Base-by-base conservation (phyloP, 1,140 invertebrate genomes). In the Cheumatopsyche charites region DNA sequence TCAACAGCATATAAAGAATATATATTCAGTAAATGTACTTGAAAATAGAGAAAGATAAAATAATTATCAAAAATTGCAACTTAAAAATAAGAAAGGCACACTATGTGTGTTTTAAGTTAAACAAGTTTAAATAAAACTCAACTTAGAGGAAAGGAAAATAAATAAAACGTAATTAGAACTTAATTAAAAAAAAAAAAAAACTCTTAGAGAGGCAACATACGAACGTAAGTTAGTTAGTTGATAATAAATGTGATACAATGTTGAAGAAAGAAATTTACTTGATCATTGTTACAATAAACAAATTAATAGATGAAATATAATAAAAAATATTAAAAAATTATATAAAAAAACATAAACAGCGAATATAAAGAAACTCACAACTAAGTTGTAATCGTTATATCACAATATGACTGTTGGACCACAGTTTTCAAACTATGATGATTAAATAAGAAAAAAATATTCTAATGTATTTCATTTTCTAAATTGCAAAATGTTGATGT, bases 271-370 rank as follows among this genome's bases (percentile, higher is more conserved):
- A 17, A 17, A 52, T 52, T 6, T 47, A 17, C 45, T 6, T 13
- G 13, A 47, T 47, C 13, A 47, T 47, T 47, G 4, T 4, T 36
- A 58, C 17, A 58, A 58, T 58, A 58, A 58, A 13, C 21, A 58
- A 58, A 25, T 58, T 58, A 23, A 58, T 26, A 26, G 11, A 26
- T 58, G 23, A 7, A 25, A 25, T 58, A 19, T 19, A 23, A 58
- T 58, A 58, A 58, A 58, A 36, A 58, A 58, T 58, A 58, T 58
- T 52, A 58, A 58, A 58, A 58, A 58, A 25, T 58, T 58, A 58
- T 58, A 58, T 26, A 58, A 23, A 58, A 55, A 58, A 58, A 58
- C 55, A 58, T 58, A 58, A 58, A 58, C 55, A 58, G 19, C 21
- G 13, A 25, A 58, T 25, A 25, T 23, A 58, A 58, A 58, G 55